These are phyloP conservation scores for Drosophila jambulina DNA, from an alignment of 1,140 invertebrate species.

Conservation along the genomic window DNA sequence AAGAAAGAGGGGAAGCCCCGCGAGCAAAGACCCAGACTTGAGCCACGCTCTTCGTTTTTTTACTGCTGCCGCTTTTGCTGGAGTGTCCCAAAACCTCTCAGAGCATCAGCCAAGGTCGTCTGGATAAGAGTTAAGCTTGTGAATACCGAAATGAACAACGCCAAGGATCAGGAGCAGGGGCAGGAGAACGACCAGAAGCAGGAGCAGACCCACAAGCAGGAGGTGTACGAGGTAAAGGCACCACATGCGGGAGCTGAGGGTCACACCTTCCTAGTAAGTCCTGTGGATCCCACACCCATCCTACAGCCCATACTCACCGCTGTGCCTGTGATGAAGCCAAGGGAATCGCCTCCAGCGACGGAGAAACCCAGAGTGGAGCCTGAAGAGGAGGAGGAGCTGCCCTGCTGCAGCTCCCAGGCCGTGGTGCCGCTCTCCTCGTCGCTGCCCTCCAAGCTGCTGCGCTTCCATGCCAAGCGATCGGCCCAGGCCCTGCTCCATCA, in stretches of 20 bases:
- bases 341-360: neutral
- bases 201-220: conserved; percentile 8
- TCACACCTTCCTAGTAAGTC: conserved; percentile 76
- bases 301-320: conserved; percentile 57
- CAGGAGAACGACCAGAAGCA: conserved; percentile 30
- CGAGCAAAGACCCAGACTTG: neutral
- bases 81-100: conserved; percentile 65
- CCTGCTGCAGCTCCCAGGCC: conserved; percentile 70
- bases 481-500: conserved; percentile 74
- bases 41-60: conserved; percentile 8
- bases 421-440: conserved; percentile 78
- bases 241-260: conserved; percentile 57
- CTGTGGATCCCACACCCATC: conserved; percentile 34
- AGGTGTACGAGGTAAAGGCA: conserved; percentile 61
- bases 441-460: conserved; percentile 73
- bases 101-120: conserved; percentile 58
- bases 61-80: conserved; percentile 66
- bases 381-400: conserved; percentile 27
- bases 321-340: conserved; percentile 61
- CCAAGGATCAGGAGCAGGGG: conserved; percentile 15
- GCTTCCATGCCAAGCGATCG: conserved; percentile 74
- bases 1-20: conserved; percentile 31
- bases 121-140: conserved; percentile 1
- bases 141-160: conserved; percentile 11
- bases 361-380: neutral